These are phyloP conservation scores for Callyntrura guangdongensis DNA, from an alignment of 2,888 invertebrate species.

Conservation along the genomic window DNA sequence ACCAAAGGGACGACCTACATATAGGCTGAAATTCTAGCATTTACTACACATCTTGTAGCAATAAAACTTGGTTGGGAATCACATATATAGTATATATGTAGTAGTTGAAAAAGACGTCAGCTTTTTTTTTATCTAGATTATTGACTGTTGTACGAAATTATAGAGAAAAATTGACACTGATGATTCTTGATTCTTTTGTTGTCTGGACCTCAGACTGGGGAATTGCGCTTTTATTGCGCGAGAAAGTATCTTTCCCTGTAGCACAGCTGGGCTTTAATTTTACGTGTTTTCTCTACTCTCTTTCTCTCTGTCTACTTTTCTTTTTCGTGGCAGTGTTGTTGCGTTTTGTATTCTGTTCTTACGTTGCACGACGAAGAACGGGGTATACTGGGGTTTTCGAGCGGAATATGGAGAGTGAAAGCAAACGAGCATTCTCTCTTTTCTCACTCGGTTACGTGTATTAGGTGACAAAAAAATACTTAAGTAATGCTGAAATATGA, in stretches of 20 bases:
- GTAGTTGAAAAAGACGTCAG: background rate
- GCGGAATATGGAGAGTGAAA: too few species aligned
- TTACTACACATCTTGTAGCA: too few species aligned
- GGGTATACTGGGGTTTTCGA: too few species aligned
- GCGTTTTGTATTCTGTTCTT: too few species aligned
- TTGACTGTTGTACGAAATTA: background rate
- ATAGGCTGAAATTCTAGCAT: too few species aligned
- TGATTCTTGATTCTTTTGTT: slow-evolving; percentile 30
- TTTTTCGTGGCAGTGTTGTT: too few species aligned
- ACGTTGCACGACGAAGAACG: too few species aligned
- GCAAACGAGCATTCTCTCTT: background rate
- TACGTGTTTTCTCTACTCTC: background rate
- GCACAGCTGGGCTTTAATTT: background rate
- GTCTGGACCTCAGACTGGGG: background rate
- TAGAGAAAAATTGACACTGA: slow-evolving; percentile 8
- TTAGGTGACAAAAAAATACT: background rate
- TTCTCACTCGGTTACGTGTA: background rate
- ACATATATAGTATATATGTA: too few species aligned
- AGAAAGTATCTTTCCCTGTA: background rate
- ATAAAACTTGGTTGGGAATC: too few species aligned
- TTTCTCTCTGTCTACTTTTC: background rate
- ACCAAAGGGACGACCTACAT: too few species aligned
- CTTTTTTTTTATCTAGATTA: background rate
- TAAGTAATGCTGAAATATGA: slow-evolving; percentile 1
- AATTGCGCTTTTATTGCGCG: background rate